Base-by-base conservation (phyloP, 2,888 invertebrate species). In the Drosophila paracracens region DNA sequence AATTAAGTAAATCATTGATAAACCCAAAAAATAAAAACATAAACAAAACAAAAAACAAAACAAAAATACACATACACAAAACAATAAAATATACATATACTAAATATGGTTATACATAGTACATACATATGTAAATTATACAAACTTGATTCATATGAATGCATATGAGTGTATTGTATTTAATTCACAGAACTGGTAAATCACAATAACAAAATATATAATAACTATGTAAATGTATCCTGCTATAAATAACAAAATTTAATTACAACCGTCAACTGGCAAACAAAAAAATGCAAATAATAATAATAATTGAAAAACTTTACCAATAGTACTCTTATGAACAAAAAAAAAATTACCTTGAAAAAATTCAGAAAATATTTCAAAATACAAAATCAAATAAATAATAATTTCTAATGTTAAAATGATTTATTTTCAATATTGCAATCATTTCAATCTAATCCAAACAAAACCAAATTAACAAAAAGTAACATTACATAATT, bases 181-280 rank as follows among this genome's bases (percentile, higher is more conserved):
- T 76, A 70, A 86, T 78, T 82, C 82, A 83, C 89, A 85, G 88
- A 88, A 88, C 89, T 87, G 87, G 89, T 78, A 87, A 83, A 60
- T 79, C 82, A 82, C 70, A 78, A 83, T 74, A 84, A 73, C 70
- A 62, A 56, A 35, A 59, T 67, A 56, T 60, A 40, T 48, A 75
- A 70, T 68, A 64, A 68, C 60, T 64, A 77, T 80, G 81, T 75
- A 80, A 74, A 80, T 81, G 69, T 81, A 79, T 60, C 70, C 71
- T 79, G 79, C 81, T 81, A 88, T 87, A 87, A 85, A 78, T 88
- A 88, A 88, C 82, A 82, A 88, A 87, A 85, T 85, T 85, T 88
- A 87, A 84, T 74, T 77, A 54, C 65, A 68, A 70, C 52, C 61
- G 38, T 66, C 48, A 60, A 48, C 36, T 57, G 46, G 48, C 54